Evolutionary conservation across 2,888 invertebrate genomes (phyloP).

Genomic region (Vanessa cardui): DNA sequence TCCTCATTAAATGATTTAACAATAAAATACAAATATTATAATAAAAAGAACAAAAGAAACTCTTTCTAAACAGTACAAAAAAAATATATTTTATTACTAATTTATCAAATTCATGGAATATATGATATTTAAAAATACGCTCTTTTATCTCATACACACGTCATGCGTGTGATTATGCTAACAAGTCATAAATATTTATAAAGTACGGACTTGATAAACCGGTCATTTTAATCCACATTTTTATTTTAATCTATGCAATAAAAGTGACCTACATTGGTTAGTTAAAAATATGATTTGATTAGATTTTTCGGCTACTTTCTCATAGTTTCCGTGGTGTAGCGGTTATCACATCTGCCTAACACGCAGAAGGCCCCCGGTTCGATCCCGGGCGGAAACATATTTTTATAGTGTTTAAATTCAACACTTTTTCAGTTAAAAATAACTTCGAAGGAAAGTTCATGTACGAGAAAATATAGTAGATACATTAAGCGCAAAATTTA

Average conservation of each 20-base stretch:
- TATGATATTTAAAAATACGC: not conserved
- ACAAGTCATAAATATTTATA: constrained; percentile 21
- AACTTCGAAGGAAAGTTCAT: too few species aligned
- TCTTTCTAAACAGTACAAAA: too few species aligned
- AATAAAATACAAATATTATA: too few species aligned
- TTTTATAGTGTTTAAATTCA: too few species aligned
- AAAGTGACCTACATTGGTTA: not conserved
- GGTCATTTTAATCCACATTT: constrained; percentile 4
- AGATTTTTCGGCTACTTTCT: rapidly evolving
- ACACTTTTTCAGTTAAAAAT: too few species aligned
- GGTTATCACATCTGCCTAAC: constrained; percentile 96
- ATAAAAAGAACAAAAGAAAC: too few species aligned
- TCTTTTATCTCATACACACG: not conserved
- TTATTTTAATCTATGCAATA: not conserved
- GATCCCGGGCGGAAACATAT: constrained; percentile 92
- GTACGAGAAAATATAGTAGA: too few species aligned
- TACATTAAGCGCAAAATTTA: too few species aligned
- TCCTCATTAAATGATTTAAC: too few species aligned
- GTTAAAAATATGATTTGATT: not conserved
- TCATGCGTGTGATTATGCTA: constrained; percentile 13
- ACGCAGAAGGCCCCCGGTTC: constrained; percentile 96
- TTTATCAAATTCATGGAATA: not conserved
- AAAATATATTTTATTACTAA: too few species aligned
- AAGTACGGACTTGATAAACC: constrained; percentile 13
- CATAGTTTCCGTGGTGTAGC: constrained; percentile 92